A percentile compares a stretch with the other conserved stretches of the same genome.
phyloP scores from a whole-genome alignment of 2,888 invertebrate genomes.

The Sarcophaga variegata region DNA sequence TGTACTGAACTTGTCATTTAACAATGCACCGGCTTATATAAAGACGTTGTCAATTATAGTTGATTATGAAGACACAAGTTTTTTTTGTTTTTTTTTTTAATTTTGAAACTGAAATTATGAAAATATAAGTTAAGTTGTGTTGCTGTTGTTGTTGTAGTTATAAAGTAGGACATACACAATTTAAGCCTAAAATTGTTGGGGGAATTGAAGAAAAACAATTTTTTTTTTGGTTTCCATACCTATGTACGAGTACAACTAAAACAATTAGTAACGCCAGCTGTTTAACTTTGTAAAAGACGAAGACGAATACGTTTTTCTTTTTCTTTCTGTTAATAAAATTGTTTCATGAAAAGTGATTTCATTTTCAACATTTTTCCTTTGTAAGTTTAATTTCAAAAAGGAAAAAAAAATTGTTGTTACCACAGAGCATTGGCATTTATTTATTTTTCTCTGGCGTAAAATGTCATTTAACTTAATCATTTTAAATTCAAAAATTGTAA shows the following conservation, averaged over 20 bases:
- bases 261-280: slow-evolving; percentile 77
- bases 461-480: slow-evolving; percentile 60
- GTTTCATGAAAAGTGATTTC: not conserved
- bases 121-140: slow-evolving; percentile 28
- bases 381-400: too few relatives aligned
- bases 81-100: not conserved
- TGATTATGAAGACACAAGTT: slow-evolving; percentile 21
- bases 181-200: slow-evolving; percentile 73
- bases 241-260: slow-evolving; percentile 7
- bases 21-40: slow-evolving; percentile 74
- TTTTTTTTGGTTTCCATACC: too few relatives aligned
- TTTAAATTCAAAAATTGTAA: not conserved
- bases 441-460: slow-evolving; percentile 50
- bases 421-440: slow-evolving; percentile 39
- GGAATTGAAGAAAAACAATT: slow-evolving; percentile 4
- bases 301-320: too few relatives aligned
- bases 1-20: slow-evolving; percentile 73
- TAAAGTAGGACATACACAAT: slow-evolving; percentile 76
- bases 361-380: slow-evolving; percentile 9
- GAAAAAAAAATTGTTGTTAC: not conserved
- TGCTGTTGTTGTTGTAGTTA: slow-evolving; percentile 49
- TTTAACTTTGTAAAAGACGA: not conserved
- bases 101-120: slow-evolving; percentile 59
- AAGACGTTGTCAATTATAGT: slow-evolving; percentile 58
- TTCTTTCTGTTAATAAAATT: not conserved